Evolutionary conservation across 2,113 vertebrate species (phyloP), one percentile per base, ranked within the genome.

Genomic region (Raphicerus campestris): DNA sequence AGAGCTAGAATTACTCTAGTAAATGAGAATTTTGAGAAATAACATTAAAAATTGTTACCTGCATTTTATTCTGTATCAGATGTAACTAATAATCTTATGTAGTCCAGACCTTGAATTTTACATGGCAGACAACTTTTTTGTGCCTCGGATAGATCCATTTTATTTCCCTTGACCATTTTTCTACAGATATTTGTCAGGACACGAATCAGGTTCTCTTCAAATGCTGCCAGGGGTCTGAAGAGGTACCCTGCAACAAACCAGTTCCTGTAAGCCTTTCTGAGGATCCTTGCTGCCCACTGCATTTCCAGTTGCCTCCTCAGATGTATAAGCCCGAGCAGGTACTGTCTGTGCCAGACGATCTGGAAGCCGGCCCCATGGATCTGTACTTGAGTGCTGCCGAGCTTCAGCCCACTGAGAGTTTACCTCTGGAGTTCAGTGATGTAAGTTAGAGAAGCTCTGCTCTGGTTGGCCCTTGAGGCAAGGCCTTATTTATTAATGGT

Each of bases 341-440:
- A 5, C 98, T 99, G 75, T 99, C 99, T 0, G 99, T 99, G 0
- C 99, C 99, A 10, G 98, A 99, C 87, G 99, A 98, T 93, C 98
- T 99, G 97, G 98, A 99, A 26, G 98, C 99, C 1, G 96, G 98
- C 5, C 99, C 99, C 98, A 98, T 98, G 0, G 99, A 99, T 83
- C 99, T 99, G 97, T 99, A 99, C 98, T 98, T 99, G 98, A 99
- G 99, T 2, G 99, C 99, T 0, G 99, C 99, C 0, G 99, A 99
- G 98, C 99, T 99, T n/a, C 99, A 99, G 98, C 99, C 99, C 98
- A 99, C 99, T 0, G 99, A 99, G 98, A 99, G 99, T 89, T 98
- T 99, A 60, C 99, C 99, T 7, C 98, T 99, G 97, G 99, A 99
- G 97, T 99, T 99, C 99, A 99, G 99, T 10, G 99, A 99, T 30